Evolutionary conservation across 2,797 vertebrate genomes (phyloP), one percentile per base, ranked within the genome.

Genomic region (Premnoplex brunnescens): DNA sequence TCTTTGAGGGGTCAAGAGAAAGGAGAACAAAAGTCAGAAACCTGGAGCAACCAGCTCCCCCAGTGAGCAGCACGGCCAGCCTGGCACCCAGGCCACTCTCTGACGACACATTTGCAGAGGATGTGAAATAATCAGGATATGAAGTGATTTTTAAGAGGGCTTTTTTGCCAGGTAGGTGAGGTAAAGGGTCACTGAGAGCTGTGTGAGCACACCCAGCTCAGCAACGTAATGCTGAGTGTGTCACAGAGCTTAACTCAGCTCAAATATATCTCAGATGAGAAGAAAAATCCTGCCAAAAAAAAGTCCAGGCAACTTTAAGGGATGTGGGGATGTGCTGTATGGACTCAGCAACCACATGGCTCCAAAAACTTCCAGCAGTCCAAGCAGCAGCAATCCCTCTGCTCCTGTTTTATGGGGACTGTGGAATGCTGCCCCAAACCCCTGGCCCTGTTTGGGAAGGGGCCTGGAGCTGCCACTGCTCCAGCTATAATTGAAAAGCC

Each of bases 11-110:
- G 55, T 85, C 28, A 68, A 78, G 46, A 64, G 82, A 89, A 94
- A 95, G 66, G 83, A 93, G 93, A 88, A 86, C 87, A 96, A 80
- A 96, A 95, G 91, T 90, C 91, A 95, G 62, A 81, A 82, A 39
- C 67, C 18, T 32, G 8, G 8, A 44, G 63, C 76, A 75, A 90
- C 17, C 75, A 69, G 69, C 39, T 77, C 37, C 44, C 32, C 15
- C 83, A 39, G 52, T 1, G 2, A 92, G 77, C 55, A 55, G 7
- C 37, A 10, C 0, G 17, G 55, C 46, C 59, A 81, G 48, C 73
- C 80, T 1, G 0, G 52, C n/a, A 66, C 46, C 28, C 49, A 12
- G 22, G 62, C 2, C 1, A 36, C 26, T 43, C 43, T 89, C 51
- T 0, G 0, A 23, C 1, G 15, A 32, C 16, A 46, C 62, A 85